Conservation (phyloP, 2,797 vertebrate genomes). For the Babyrousa celebensis region DNA sequence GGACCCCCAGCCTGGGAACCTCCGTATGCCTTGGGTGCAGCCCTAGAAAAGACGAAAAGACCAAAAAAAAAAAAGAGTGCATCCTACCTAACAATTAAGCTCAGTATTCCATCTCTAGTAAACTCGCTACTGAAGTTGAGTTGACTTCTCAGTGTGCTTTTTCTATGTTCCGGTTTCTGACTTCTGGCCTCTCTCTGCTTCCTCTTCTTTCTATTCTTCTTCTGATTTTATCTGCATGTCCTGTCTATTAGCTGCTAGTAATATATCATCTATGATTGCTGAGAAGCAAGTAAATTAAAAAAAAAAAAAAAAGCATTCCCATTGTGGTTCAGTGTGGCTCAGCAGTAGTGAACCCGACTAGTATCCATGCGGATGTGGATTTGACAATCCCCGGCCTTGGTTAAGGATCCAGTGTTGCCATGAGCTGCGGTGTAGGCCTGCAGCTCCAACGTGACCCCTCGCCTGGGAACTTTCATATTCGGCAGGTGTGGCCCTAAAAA, state of each 20-base stretch:
- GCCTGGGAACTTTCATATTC: too few species aligned
- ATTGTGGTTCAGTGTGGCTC: too few species aligned
- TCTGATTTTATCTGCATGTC: not conserved
- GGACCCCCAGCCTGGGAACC: too few species aligned
- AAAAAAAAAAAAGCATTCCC: too few species aligned
- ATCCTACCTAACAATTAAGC: not conserved
- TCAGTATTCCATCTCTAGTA: not conserved
- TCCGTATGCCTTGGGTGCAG: too few species aligned
- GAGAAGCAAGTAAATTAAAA: not conserved
- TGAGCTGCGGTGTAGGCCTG: too few species aligned
- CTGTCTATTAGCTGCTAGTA: not conserved
- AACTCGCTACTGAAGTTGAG: not conserved
- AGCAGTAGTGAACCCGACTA: too few species aligned
- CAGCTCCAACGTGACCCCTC: too few species aligned
- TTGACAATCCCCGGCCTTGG: too few species aligned
- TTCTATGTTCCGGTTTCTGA: not conserved
- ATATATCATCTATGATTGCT: not conserved
- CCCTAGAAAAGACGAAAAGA: too few species aligned
- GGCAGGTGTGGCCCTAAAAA: not conserved
- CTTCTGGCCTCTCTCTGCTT: not conserved
- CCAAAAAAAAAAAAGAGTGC: not conserved
- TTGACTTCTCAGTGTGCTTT: not conserved
- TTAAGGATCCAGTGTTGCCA: too few species aligned
- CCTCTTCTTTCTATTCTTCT: not conserved
- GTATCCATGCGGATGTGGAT: too few species aligned